Percentiles rank a stretch among this genome's conserved stretches.
These are phyloP conservation scores for Anoplopoma fimbria DNA, from an alignment of 2,113 vertebrate species.

Conservation along the genomic window DNA sequence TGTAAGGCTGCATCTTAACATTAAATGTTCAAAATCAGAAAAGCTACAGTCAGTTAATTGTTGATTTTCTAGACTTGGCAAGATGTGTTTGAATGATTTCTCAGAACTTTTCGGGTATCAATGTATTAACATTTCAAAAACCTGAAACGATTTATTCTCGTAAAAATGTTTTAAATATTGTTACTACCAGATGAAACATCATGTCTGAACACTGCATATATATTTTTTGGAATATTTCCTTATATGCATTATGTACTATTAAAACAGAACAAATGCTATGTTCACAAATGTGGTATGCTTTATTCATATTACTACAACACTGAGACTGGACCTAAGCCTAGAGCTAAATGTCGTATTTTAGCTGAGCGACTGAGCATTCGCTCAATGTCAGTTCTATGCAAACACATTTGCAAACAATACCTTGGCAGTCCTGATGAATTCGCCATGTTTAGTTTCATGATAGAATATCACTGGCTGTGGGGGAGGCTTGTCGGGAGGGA, in stretches of 20 bases:
- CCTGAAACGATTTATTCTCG: not conserved
- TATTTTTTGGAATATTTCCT: not conserved
- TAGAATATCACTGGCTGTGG: constrained; percentile 17
- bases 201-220: not conserved
- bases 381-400: constrained; percentile 25
- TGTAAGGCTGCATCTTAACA: not conserved
- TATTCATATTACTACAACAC: not conserved
- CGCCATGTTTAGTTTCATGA: constrained; percentile 41
- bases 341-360: constrained; percentile 5
- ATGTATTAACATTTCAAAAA: not conserved
- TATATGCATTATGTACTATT: not conserved
- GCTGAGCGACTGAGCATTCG: constrained; percentile 10
- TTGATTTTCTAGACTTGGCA: too few species aligned
- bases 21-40: not conserved
- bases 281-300: not conserved
- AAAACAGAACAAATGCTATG: not conserved
- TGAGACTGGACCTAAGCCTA: not conserved
- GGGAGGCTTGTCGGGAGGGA: constrained; percentile 23
- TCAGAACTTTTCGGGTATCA: too few species aligned
- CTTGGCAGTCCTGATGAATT: constrained; percentile 39
- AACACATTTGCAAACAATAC: constrained; percentile 63
- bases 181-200: not conserved
- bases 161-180: not conserved
- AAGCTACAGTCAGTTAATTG: not conserved
- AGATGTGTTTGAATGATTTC: too few species aligned